Percentiles rank a stretch among this genome's conserved stretches.
phyloP scores from a whole-genome alignment of 2,888 invertebrate genomes.

The Bimastos eiseni region DNA sequence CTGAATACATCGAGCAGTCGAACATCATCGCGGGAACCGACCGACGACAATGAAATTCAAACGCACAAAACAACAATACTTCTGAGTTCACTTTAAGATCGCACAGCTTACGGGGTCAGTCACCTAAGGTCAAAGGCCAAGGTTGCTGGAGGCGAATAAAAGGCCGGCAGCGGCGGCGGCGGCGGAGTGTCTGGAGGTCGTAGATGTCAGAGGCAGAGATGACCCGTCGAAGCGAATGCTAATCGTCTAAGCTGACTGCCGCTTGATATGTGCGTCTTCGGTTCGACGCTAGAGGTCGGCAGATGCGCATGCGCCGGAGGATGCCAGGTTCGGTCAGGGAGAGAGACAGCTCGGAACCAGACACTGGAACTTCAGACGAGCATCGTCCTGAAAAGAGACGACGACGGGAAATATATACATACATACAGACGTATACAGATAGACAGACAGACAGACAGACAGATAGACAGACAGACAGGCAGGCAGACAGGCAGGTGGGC shows the following conservation, averaged over 20 bases:
- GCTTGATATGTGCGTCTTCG: not conserved
- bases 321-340: not conserved
- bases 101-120: not conserved
- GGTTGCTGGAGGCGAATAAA: not conserved
- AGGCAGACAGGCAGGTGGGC: too few species aligned
- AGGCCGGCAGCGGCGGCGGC: not conserved
- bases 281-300: not conserved
- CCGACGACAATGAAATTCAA: not conserved
- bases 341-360: not conserved
- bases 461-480: too few species aligned
- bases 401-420: too few species aligned
- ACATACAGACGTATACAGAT: too few species aligned
- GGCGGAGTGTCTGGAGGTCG: not conserved
- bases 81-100: not conserved
- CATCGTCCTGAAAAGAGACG: not conserved
- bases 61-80: not conserved
- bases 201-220: not conserved
- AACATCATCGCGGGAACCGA: not conserved
- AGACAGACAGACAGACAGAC: too few species aligned
- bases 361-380: slow-evolving; percentile 15
- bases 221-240: not conserved
- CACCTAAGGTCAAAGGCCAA: not conserved
- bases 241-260: not conserved
- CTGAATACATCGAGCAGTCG: not conserved
- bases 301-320: slow-evolving; percentile 3